Evolutionary conservation across 1,140 invertebrate genomes (phyloP).

Genomic region (Sycophila sp.): DNA sequence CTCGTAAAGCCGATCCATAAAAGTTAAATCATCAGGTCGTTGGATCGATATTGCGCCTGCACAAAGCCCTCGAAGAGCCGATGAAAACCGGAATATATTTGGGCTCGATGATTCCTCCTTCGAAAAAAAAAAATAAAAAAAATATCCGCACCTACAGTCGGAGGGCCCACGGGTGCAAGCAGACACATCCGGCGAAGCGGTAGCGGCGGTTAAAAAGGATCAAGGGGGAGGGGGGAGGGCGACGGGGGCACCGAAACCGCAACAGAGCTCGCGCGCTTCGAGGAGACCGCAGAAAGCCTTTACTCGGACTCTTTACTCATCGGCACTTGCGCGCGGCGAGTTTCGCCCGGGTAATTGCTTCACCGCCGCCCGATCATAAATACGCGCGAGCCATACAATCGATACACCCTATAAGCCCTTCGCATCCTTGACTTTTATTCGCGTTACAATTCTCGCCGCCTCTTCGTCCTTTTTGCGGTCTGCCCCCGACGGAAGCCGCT

Average conservation of each 20-base stretch:
- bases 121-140: not conserved
- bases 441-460: not conserved
- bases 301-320: slow-evolving; percentile 27
- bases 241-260: slow-evolving; percentile 29
- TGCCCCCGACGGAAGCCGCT: not conserved
- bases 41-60: not conserved
- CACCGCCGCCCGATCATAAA: slow-evolving; percentile 10
- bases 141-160: not conserved
- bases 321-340: slow-evolving; percentile 10
- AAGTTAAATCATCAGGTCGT: not conserved
- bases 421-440: not conserved
- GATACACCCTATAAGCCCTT: not conserved
- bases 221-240: slow-evolving; percentile 3
- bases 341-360: slow-evolving; percentile 23
- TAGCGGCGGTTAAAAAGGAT: not conserved
- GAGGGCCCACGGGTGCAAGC: not conserved
- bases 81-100: not conserved
- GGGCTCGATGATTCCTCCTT: not conserved
- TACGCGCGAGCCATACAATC: not conserved
- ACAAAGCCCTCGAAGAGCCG: not conserved
- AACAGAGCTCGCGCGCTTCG: not conserved
- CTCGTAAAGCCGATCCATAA: not conserved
- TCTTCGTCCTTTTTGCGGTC: slow-evolving; percentile 3
- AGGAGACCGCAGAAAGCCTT: slow-evolving; percentile 32
- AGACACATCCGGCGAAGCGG: not conserved